A percentile compares a stretch with the other conserved stretches of the same genome.
Evolutionary conservation across 2,888 invertebrate genomes (phyloP).

Genomic region (Drosophila cracens): DNA sequence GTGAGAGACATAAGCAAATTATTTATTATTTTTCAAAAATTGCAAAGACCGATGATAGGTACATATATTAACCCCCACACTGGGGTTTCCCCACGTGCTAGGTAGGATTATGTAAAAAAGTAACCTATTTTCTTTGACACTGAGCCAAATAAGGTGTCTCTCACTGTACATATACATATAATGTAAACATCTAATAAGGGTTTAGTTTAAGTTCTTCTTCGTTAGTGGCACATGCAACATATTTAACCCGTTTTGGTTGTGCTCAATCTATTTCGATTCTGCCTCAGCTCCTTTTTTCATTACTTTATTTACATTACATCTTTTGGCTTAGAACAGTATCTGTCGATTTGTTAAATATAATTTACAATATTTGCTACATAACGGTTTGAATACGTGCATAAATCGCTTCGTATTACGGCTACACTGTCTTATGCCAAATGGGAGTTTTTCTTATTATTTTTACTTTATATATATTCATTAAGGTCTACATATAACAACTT

Average conservation of each 20-base stretch:
- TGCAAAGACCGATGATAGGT: too few relatives aligned
- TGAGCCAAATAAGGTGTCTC: too few relatives aligned
- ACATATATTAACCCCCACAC: too few relatives aligned
- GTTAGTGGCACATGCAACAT: constrained; percentile 20
- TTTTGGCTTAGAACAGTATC: constrained; percentile 40
- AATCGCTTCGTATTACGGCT: constrained; percentile 6
- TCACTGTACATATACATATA: constrained; percentile 6
- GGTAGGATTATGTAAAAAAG: too few relatives aligned
- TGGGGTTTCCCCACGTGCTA: too few relatives aligned
- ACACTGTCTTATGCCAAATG: constrained; percentile 10
- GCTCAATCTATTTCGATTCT: not conserved
- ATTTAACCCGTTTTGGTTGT: constrained; percentile 8
- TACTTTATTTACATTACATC: constrained; percentile 36
- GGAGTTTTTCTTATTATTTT: not conserved
- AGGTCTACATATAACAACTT: constrained; percentile 33
- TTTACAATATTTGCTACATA: constrained; percentile 38
- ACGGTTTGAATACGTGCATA: constrained; percentile 18
- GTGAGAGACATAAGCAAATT: too few relatives aligned
- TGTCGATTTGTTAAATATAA: constrained; percentile 19
- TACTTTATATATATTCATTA: not conserved
- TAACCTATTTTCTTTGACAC: too few relatives aligned
- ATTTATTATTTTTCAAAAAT: too few relatives aligned
- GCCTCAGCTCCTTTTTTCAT: not conserved
- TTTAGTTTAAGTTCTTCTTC: constrained; percentile 20
- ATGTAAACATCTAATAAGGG: constrained; percentile 26